phyloP scores from a whole-genome alignment of 2,113 vertebrate species.

The Narcine bancroftii region DNA sequence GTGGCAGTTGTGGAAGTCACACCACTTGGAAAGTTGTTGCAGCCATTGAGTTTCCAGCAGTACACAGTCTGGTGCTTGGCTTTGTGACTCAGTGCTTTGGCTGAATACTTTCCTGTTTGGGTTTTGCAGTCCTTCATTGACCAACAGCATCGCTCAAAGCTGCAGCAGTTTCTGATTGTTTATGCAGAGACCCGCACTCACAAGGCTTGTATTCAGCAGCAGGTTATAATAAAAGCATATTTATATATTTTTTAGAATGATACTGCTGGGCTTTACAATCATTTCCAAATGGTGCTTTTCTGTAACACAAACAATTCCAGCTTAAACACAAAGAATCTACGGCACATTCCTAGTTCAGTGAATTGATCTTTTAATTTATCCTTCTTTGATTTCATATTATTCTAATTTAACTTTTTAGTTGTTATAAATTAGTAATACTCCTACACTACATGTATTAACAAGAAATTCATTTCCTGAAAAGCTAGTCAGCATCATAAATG shows the following conservation, averaged over 20 bases:
- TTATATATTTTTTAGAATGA: neutral
- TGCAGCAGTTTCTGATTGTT: constrained; percentile 47
- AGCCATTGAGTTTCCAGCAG: neutral
- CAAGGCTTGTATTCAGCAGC: constrained; percentile 30
- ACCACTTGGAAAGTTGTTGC: neutral
- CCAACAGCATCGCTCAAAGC: constrained; percentile 43
- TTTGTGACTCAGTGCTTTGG: constrained; percentile 39
- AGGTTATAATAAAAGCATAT: neutral
- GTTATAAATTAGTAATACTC: neutral
- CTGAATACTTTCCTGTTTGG: constrained; percentile 41
- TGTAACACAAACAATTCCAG: constrained; percentile 1
- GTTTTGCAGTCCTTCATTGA: constrained; percentile 46
- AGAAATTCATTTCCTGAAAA: neutral
- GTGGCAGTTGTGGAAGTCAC: neutral
- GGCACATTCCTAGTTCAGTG: neutral
- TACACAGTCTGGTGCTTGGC: constrained; percentile 22
- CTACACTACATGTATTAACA: no score
- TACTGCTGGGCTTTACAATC: constrained; percentile 23
- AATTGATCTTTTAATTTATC: neutral
- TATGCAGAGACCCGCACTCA: constrained; percentile 46
- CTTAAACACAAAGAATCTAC: neutral
- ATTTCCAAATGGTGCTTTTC: constrained; percentile 17
- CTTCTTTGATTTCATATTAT: neutral
- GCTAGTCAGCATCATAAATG: no score
- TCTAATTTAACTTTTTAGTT: neutral